Conservation (phyloP, 2,797 vertebrate species). For the Micrastur ruficollis region DNA sequence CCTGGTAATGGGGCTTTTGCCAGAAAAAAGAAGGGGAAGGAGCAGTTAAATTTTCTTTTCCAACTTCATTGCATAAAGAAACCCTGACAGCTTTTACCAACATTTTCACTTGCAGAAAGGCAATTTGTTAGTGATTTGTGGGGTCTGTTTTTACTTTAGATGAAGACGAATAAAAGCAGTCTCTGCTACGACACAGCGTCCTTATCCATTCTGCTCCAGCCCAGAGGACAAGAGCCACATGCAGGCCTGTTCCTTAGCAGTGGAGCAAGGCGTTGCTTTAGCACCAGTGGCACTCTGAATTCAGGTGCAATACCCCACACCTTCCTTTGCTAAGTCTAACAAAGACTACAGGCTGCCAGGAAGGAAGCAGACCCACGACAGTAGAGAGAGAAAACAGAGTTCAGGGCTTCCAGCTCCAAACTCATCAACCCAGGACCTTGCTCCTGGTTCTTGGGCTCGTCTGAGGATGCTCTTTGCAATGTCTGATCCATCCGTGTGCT, state of each 20-base stretch:
- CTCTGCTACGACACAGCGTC: background rate
- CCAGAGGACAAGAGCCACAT: background rate
- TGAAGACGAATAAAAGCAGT: background rate
- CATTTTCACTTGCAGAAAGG: background rate
- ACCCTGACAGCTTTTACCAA: background rate
- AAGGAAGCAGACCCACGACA: background rate
- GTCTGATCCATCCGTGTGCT: background rate
- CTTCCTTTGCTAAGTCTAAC: background rate
- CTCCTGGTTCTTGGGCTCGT: background rate
- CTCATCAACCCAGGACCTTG: background rate
- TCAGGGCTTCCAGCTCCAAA: background rate
- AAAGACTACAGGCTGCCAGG: background rate
- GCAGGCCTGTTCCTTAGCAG: background rate
- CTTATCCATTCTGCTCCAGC: background rate
- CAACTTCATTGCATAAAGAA: background rate
- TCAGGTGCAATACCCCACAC: background rate
- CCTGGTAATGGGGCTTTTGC: background rate
- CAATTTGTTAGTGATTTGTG: background rate
- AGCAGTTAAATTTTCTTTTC: conserved; percentile 2
- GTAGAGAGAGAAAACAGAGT: background rate
- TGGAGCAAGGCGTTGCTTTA: background rate
- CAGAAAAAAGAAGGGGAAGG: background rate
- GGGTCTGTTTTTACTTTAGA: background rate
- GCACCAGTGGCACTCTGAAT: background rate
- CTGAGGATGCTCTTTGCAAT: background rate